phyloP scores from a whole-genome alignment of 2,888 invertebrate genomes.

The Pachydiplax longipennis region DNA sequence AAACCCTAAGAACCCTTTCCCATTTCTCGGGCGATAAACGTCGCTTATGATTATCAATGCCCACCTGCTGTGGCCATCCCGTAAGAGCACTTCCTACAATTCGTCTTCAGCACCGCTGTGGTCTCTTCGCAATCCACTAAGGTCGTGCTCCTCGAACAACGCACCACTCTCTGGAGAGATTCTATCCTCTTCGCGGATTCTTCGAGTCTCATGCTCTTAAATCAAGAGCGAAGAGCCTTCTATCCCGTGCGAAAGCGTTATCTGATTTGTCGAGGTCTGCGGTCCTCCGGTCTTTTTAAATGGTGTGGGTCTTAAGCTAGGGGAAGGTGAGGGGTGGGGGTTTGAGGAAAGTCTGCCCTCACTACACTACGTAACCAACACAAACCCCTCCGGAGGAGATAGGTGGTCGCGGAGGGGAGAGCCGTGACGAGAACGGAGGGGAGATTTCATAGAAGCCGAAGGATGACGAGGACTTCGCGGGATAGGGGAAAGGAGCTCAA shows the following conservation, averaged over 20 bases:
- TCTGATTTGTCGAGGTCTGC: conserved; percentile 20
- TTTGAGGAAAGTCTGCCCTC: not conserved
- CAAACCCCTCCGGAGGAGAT: not conserved
- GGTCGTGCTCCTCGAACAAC: not conserved
- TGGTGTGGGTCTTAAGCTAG: not conserved
- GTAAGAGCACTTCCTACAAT: conserved; percentile 1
- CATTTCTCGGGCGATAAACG: not conserved
- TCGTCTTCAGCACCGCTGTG: not conserved
- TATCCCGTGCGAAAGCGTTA: not conserved
- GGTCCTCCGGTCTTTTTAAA: conserved; percentile 27
- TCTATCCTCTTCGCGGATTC: not conserved
- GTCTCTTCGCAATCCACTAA: not conserved
- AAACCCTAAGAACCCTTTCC: not conserved
- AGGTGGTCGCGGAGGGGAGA: not conserved
- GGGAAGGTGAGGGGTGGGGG: not conserved
- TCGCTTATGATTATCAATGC: conserved; percentile 22
- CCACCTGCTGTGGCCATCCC: conserved; percentile 16
- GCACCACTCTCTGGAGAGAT: not conserved
- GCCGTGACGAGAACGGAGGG: not conserved
- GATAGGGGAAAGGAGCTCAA: not conserved
- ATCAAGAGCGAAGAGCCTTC: not conserved
- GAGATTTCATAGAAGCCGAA: conserved; percentile 11
- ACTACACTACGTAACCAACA: not conserved
- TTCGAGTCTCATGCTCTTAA: not conserved
- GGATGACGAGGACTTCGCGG: conserved; percentile 12